Evolutionary conservation across 2,113 vertebrate species (phyloP).

Genomic region (Sminthopsis crassicaudata): DNA sequence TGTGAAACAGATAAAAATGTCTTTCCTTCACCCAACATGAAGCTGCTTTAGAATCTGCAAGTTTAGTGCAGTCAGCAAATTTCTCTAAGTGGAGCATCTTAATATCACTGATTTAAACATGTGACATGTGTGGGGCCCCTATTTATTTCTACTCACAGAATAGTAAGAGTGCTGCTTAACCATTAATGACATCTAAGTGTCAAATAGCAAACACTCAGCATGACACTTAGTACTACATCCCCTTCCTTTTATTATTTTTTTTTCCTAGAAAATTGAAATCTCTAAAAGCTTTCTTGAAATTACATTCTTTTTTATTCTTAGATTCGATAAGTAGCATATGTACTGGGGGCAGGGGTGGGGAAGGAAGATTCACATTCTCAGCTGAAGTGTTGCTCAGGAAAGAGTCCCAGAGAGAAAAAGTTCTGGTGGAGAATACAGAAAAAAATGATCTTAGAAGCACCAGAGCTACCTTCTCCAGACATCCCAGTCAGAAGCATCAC

Average conservation of each 20-base stretch:
- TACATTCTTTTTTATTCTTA: constrained; percentile 73
- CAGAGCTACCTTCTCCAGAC: neutral
- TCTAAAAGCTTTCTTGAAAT: constrained; percentile 77
- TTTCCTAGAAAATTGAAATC: constrained; percentile 67
- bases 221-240: constrained; percentile 21
- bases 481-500: neutral
- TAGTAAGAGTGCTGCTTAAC: neutral
- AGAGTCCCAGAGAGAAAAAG: constrained; percentile 45
- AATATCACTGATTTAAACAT: constrained; percentile 37
- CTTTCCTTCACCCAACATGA: neutral
- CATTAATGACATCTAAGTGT: neutral
- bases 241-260: neutral
- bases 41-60: neutral
- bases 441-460: neutral
- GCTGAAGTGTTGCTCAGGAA: constrained; percentile 75
- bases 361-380: constrained; percentile 62
- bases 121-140: constrained; percentile 25
- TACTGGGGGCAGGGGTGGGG: constrained; percentile 69
- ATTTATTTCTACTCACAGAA: constrained; percentile 9
- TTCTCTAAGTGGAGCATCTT: constrained; percentile 37
- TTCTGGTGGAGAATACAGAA: constrained; percentile 2
- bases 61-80: constrained; percentile 17
- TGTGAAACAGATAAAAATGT: neutral
- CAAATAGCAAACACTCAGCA: constrained; percentile 39
- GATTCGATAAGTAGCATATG: constrained; percentile 78